Evolutionary conservation across 2,888 invertebrate species (phyloP).

Genomic region (Chymomyza fuscimana): DNA sequence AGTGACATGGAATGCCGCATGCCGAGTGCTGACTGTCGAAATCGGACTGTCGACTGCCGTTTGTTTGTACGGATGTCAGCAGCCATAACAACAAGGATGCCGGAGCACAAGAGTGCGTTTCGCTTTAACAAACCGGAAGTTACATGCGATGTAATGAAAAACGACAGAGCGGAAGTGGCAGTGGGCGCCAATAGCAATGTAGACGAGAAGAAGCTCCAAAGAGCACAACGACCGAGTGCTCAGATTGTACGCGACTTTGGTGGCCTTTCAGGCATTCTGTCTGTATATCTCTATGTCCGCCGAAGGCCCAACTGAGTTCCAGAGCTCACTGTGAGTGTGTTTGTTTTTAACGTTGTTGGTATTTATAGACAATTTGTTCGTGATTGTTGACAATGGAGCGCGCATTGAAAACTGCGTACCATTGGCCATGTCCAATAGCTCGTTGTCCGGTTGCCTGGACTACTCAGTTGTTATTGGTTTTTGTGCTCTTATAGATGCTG

Average conservation of each 20-base stretch:
- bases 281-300: too few relatives aligned
- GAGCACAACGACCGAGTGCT: slow-evolving; percentile 26
- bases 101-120: slow-evolving; percentile 59
- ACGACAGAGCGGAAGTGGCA: slow-evolving; percentile 69
- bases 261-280: background rate
- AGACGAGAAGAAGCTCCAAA: background rate
- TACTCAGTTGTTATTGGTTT: background rate
- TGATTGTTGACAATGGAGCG: slow-evolving; percentile 68
- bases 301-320: slow-evolving; percentile 3
- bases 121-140: slow-evolving; percentile 74
- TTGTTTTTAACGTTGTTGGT: slow-evolving; percentile 62
- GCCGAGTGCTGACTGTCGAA: background rate
- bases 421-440: slow-evolving; percentile 37
- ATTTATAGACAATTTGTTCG: slow-evolving; percentile 75
- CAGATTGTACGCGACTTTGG: slow-evolving; percentile 6
- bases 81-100: slow-evolving; percentile 55
- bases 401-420: slow-evolving; percentile 45
- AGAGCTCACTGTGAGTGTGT: slow-evolving; percentile 47
- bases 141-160: slow-evolving; percentile 74
- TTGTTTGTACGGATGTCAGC: slow-evolving; percentile 68
- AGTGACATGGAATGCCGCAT: background rate
- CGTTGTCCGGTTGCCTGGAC: slow-evolving; percentile 2
- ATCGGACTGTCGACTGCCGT: slow-evolving; percentile 31
- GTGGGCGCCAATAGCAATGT: slow-evolving; percentile 22
- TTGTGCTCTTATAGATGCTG: background rate